Conservation (phyloP, 2,113 vertebrate genomes). For the Limanda limanda region DNA sequence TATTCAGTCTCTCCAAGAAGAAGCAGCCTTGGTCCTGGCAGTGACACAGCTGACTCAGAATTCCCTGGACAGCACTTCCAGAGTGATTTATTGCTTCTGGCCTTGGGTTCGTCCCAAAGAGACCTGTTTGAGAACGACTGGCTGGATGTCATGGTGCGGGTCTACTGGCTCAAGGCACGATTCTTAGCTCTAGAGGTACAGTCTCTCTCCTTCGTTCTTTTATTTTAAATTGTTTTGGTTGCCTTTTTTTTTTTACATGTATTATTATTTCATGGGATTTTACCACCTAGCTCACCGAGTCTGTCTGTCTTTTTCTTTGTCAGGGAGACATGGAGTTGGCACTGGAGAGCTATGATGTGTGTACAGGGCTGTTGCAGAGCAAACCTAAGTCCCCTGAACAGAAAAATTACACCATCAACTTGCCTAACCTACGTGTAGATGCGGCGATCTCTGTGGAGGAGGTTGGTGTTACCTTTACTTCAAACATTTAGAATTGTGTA, state of each 20-base stretch:
- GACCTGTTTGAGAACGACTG: conserved; percentile 92
- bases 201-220: neutral
- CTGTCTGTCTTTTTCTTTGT: conserved; percentile 20
- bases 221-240: neutral
- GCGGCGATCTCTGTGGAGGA: conserved; percentile 92
- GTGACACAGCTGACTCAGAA: conserved; percentile 85
- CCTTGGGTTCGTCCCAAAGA: conserved; percentile 90
- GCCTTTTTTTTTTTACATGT: neutral
- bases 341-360: conserved; percentile 94
- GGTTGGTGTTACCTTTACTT: conserved; percentile 75
- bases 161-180: conserved; percentile 96
- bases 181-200: conserved; percentile 92
- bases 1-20: conserved; percentile 89
- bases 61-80: conserved; percentile 91
- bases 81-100: conserved; percentile 90
- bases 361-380: conserved; percentile 89
- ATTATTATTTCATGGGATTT: neutral
- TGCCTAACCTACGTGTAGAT: conserved; percentile 92
- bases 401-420: conserved; percentile 79
- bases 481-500: neutral
- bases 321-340: conserved; percentile 99
- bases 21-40: conserved; percentile 72
- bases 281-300: neutral
- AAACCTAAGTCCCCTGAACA: conserved; percentile 73
- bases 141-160: conserved; percentile 90